Base-by-base conservation (phyloP, 2,797 vertebrate species). In the Gymnodraco acuticeps region DNA sequence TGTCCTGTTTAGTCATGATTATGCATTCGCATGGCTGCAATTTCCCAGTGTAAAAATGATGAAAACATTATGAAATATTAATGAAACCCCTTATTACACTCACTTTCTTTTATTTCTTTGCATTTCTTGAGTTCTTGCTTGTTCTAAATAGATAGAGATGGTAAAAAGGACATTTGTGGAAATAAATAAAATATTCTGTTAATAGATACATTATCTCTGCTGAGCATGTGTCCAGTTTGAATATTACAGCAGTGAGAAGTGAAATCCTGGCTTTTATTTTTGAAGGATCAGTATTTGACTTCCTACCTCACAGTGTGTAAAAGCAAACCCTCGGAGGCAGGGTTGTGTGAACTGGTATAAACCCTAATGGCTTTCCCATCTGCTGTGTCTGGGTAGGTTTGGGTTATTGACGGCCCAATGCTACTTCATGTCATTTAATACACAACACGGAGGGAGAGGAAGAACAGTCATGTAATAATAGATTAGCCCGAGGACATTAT, bases 321-420 rank as follows among this genome's bases (percentile, higher is more conserved):
- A 81, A 66, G 10, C 50, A 68, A 79, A 61, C 64, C 52, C 63
- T 72, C 45, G n/a, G 73, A 60, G 67, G 55, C 61, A 33, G n/a
- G 33, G 53, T 67, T 71, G 38, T 78, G 59, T 69, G 68, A 75
- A 64, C 54, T 56, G 4, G 53, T 53, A 48, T 17, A 61, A 20
- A 76, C 53, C 7, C 81, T 83, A 65, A 86, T 87, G 77, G 55
- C 78, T 82, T 79, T 82, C 23, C 85, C 84, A 75, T 88, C 87
- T 88, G 87, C 59, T 70, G 70, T 65, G 33, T 72, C 60, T 64
- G 64, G 20, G 45, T 43, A 72, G 62, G 45, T 78, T 67, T 33
- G 38, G 60, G 58, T 47, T 69, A 42, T 31, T 46, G 50, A 56
- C 38, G 47, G 43, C 48, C 43, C 62, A 1, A 2, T 58, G 42